Base-by-base conservation (phyloP, 2,797 vertebrate species). In the Buphagus erythrorhynchus region DNA sequence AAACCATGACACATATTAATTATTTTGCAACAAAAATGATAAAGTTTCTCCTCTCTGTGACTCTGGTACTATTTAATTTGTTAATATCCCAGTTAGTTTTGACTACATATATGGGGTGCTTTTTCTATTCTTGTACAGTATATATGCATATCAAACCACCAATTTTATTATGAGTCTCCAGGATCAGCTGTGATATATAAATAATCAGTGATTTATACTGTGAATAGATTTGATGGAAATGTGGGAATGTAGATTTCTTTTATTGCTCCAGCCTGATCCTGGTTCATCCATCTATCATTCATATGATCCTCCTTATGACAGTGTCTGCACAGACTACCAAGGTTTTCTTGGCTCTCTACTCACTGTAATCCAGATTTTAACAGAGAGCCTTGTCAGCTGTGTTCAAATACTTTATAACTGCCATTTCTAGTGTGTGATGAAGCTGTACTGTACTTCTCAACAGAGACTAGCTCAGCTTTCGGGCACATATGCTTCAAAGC, bases 401-500 rank as follows among this genome's bases (percentile, higher is more conserved):
- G 26, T 92, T 97, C 93, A 92, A 94, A 92, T 97, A 89, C 93
- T 98, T 98, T 96, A 97, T 92, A 97, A 97, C 88, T 97, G 95
- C 93, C 85, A 94, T 98, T 98, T 90, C 78, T 87, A 59, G 92
- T 74, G 95, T 95, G 91, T 86, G 93, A 93, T 63, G 93, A 96
- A 97, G 95, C 97, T 95, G 74, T 88, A 97, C 97, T 98, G 94
- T 96, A 95, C 92, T 97, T 77, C 81, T 95, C 96, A 94, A 86
- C 95, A 98, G 88, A 95, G 92, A 96, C 84, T 90, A 82, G 94
- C 91, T 97, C 95, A 79, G 96, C 95, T 98, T 95, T 98, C 5
- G 2, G 93, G 97, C 96, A 97, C 98, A 98, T 98, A 98, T 97
- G 98, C 97, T 98, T 98, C 97, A 98, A 98, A 98, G 97, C 94